phyloP scores from a whole-genome alignment of 1,140 invertebrate genomes.

The Watersipora subatra region DNA sequence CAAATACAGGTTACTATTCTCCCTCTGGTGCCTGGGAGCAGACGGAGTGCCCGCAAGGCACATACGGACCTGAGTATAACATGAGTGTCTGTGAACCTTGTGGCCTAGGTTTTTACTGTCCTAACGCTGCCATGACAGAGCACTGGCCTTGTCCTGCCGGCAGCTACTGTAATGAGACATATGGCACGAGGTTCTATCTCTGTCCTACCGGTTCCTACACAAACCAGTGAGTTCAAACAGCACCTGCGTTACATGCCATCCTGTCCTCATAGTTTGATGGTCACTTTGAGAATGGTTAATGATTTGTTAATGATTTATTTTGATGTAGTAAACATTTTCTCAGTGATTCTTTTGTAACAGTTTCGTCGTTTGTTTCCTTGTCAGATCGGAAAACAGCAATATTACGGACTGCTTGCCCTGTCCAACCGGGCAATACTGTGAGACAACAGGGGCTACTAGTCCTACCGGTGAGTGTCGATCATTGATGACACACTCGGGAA shows the following conservation, averaged over 20 bases:
- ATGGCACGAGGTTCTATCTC: slow-evolving; percentile 19
- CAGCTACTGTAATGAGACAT: slow-evolving; percentile 25
- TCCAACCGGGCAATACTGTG: slow-evolving; percentile 23
- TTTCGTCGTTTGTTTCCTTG: too few relatives aligned
- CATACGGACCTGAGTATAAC: slow-evolving; percentile 22
- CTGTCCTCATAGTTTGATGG: not conserved
- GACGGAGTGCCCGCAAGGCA: slow-evolving; percentile 24
- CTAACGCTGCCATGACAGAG: slow-evolving; percentile 27
- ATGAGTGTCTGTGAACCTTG: slow-evolving; percentile 21
- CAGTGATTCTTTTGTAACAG: too few relatives aligned
- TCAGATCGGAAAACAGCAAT: slow-evolving; percentile 12
- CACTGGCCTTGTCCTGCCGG: slow-evolving; percentile 25
- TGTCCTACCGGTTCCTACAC: slow-evolving; percentile 31
- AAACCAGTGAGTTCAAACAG: slow-evolving; percentile 19
- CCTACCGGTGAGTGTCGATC: slow-evolving; percentile 20
- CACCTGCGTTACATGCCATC: not conserved
- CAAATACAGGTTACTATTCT: slow-evolving; percentile 24
- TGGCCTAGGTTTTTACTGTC: slow-evolving; percentile 29
- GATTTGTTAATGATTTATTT: too few relatives aligned
- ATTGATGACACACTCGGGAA: too few relatives aligned
- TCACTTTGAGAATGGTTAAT: not conserved
- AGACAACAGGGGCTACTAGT: slow-evolving; percentile 17
- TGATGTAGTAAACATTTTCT: too few relatives aligned
- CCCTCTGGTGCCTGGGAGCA: slow-evolving; percentile 22
- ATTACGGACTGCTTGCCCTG: slow-evolving; percentile 27